These are phyloP conservation scores for Synaphobranchus kaupii DNA, from an alignment of 2,797 vertebrate species.

Conservation along the genomic window DNA sequence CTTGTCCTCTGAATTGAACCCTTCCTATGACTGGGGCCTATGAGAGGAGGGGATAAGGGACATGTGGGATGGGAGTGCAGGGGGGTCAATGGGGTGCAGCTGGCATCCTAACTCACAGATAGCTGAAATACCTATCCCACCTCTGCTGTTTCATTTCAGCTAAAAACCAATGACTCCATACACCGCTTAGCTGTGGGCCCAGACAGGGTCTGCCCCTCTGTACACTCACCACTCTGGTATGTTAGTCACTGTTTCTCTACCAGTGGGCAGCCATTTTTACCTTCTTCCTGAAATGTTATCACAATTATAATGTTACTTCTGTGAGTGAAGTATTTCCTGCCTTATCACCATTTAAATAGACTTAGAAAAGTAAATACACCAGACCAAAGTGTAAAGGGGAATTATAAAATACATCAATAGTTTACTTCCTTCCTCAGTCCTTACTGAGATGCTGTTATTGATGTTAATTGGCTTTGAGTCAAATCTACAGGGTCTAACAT, in stretches of 20 bases:
- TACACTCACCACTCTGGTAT: conserved; percentile 15
- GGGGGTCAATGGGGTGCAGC: not conserved
- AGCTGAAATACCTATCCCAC: not conserved
- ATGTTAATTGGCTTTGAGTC: not conserved
- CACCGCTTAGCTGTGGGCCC: not conserved
- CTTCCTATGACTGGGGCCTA: not conserved
- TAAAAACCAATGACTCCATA: not conserved
- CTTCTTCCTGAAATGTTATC: not conserved
- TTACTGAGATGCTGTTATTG: not conserved
- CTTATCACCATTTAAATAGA: not conserved
- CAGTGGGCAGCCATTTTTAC: conserved; percentile 16
- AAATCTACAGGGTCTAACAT: not conserved
- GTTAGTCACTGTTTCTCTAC: conserved; percentile 10
- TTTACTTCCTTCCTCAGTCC: not conserved
- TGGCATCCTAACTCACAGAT: not conserved
- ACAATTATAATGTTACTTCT: not conserved
- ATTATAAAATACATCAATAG: not conserved
- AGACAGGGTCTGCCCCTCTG: not conserved
- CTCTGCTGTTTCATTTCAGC: not conserved
- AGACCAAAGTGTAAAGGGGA: not conserved
- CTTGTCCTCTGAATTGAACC: not conserved
- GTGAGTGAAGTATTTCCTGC: not conserved
- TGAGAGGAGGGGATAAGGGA: not conserved
- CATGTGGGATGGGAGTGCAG: not conserved
- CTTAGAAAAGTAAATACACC: not conserved